These are phyloP conservation scores for Arbacia lixula DNA, from an alignment of 53 echinoderm and acorn worm genomes.

Conservation along the genomic window DNA sequence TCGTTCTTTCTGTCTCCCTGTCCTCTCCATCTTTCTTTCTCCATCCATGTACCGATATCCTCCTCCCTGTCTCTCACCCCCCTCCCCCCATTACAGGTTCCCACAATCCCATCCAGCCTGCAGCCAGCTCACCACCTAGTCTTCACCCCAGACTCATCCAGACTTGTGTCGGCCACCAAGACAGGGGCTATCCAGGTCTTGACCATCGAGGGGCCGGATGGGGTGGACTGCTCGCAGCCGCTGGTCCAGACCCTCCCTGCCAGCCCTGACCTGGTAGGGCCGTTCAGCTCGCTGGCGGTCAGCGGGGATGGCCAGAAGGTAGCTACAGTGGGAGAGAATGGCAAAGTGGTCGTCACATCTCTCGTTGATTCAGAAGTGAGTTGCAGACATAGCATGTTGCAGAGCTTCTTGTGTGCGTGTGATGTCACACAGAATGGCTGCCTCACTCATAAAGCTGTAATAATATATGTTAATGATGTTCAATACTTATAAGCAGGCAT, in stretches of 20 bases:
- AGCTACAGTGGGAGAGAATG: conserved; percentile 4
- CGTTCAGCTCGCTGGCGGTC: conserved; percentile 57
- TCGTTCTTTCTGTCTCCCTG: too few species aligned
- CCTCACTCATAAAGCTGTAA: too few species aligned
- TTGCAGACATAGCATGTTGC: too few species aligned
- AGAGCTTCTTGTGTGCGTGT: too few species aligned
- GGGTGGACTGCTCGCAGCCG: conserved; percentile 50
- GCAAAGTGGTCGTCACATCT: conserved; percentile 32
- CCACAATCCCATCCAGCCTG: conserved; percentile 63
- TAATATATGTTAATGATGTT: too few species aligned
- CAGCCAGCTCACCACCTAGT: conserved; percentile 74
- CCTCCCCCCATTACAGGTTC: conserved; percentile 69
- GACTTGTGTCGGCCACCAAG: conserved; percentile 55
- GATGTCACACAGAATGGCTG: too few species aligned
- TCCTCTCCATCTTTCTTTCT: too few species aligned
- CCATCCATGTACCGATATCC: too few species aligned
- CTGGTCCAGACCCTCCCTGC: conserved; percentile 15
- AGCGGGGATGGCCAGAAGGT: conserved; percentile 46
- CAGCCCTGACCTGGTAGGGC: conserved; percentile 14
- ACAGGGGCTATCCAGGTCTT: conserved; percentile 40
- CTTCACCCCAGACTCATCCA: conserved; percentile 70
- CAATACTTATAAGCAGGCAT: too few species aligned
- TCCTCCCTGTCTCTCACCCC: too few species aligned
- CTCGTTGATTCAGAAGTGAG: too few species aligned
- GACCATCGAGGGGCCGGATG: conserved; percentile 44